These are phyloP conservation scores for Ancistrus triradiatus DNA, from an alignment of 2,113 vertebrate species.

Conservation along the genomic window DNA sequence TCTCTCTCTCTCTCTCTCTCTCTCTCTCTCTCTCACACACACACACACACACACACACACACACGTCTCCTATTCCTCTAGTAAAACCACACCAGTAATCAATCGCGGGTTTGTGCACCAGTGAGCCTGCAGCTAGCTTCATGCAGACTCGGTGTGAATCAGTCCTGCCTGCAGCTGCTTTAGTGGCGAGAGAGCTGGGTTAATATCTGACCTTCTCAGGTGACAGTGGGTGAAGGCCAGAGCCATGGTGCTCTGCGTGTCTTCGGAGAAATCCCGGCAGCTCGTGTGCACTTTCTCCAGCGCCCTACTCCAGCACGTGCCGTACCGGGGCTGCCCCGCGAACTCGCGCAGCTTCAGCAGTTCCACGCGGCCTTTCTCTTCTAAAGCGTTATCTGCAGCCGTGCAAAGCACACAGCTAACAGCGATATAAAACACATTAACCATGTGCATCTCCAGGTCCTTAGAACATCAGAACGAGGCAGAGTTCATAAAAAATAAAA, in stretches of 20 bases:
- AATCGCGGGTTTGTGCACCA: too few species aligned
- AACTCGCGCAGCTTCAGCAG: conserved; percentile 54
- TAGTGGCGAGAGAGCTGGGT: too few species aligned
- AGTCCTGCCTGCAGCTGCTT: too few species aligned
- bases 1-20: too few species aligned
- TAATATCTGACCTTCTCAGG: conserved; percentile 63
- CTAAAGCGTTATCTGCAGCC: background rate
- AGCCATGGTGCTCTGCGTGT: conserved; percentile 64
- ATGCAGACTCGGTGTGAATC: too few species aligned
- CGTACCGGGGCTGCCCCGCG: conserved; percentile 53
- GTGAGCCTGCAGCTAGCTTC: too few species aligned
- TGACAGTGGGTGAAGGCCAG: conserved; percentile 69
- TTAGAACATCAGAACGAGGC: background rate
- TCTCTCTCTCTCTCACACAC: too few species aligned
- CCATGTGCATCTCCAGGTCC: background rate
- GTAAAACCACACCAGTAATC: too few species aligned
- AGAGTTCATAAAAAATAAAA: background rate
- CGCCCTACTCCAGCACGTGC: conserved; percentile 64
- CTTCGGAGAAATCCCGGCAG: conserved; percentile 63
- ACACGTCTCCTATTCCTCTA: too few species aligned
- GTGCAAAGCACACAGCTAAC: background rate
- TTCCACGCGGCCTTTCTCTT: conserved; percentile 42
- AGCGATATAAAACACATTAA: background rate
- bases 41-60: too few species aligned
- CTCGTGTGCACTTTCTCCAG: conserved; percentile 55